Evolutionary conservation across 2,797 vertebrate species (phyloP).

Genomic region (Takifugu rubripes): DNA sequence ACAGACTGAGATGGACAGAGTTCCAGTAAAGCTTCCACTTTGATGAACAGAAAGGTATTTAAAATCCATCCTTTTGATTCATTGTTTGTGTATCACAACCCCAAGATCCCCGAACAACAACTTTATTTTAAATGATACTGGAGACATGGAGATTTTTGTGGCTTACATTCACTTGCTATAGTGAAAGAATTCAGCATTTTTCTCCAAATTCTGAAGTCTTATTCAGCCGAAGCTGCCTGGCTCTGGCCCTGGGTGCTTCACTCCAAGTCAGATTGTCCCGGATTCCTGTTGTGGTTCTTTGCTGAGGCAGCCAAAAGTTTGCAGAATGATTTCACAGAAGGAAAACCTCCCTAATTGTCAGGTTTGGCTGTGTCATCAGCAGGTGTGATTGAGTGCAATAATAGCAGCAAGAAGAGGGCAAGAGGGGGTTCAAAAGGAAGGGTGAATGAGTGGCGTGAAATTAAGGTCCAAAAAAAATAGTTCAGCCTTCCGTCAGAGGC

Average conservation of each 20-base stretch:
- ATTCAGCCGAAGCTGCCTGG: conserved; percentile 31
- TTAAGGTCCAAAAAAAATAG: neutral
- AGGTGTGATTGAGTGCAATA: conserved; percentile 59
- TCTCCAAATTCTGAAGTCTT: conserved; percentile 45
- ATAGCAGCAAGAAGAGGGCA: conserved; percentile 30
- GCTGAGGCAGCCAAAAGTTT: conserved; percentile 45
- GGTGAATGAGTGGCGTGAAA: neutral
- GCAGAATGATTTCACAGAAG: conserved; percentile 24
- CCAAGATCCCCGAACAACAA: no score
- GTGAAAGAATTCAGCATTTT: conserved; percentile 42
- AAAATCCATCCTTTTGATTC: no score
- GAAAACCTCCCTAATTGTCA: conserved; percentile 58
- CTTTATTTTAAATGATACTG: no score
- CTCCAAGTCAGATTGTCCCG: conserved; percentile 53
- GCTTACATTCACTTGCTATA: conserved; percentile 8
- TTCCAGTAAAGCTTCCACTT: no score
- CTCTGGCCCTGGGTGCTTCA: conserved; percentile 35
- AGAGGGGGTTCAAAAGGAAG: conserved; percentile 33
- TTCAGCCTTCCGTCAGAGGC: conserved; percentile 1
- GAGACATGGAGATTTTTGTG: no score
- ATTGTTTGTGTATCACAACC: no score
- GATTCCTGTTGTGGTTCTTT: conserved; percentile 67
- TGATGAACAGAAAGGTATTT: no score
- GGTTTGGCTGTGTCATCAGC: conserved; percentile 72
- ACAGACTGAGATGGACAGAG: no score